phyloP scores from a whole-genome alignment of 2,113 vertebrate genomes.

The Vidua chalybeata region DNA sequence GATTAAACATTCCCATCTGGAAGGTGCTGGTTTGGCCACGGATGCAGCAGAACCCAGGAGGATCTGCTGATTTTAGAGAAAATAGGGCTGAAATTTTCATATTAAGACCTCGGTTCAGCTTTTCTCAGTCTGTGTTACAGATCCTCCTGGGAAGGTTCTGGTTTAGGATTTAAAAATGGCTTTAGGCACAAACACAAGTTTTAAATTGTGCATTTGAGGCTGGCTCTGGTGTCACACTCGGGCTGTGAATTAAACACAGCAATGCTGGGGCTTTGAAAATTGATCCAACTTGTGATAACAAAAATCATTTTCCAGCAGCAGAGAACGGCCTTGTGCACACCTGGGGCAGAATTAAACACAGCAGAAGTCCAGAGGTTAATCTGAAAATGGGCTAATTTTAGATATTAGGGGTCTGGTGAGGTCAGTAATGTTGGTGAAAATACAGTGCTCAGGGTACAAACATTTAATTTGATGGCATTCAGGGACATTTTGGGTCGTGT shows the following conservation, averaged over 20 bases:
- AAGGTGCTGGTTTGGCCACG: background rate
- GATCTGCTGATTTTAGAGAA: background rate
- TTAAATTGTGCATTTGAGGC: background rate
- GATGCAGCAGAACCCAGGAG: background rate
- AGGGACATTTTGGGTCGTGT: background rate
- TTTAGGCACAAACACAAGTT: background rate
- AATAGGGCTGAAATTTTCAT: background rate
- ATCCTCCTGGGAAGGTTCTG: too few relatives aligned
- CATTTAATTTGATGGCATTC: background rate
- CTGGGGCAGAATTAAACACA: background rate
- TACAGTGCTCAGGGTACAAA: background rate
- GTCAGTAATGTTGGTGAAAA: background rate
- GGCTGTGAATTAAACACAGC: background rate
- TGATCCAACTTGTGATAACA: background rate
- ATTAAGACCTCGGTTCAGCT: fast-evolving
- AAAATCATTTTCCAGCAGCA: background rate
- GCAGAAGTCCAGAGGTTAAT: background rate
- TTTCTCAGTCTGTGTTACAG: background rate
- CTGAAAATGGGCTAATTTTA: background rate
- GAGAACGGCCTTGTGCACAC: background rate
- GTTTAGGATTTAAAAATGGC: background rate
- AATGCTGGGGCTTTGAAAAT: background rate
- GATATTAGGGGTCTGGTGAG: background rate
- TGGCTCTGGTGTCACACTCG: background rate
- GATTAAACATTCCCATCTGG: background rate